A percentile compares a stretch with the other conserved stretches of the same genome.
phyloP scores from a whole-genome alignment of 1,140 invertebrate genomes.

The Magallana gigas region DNA sequence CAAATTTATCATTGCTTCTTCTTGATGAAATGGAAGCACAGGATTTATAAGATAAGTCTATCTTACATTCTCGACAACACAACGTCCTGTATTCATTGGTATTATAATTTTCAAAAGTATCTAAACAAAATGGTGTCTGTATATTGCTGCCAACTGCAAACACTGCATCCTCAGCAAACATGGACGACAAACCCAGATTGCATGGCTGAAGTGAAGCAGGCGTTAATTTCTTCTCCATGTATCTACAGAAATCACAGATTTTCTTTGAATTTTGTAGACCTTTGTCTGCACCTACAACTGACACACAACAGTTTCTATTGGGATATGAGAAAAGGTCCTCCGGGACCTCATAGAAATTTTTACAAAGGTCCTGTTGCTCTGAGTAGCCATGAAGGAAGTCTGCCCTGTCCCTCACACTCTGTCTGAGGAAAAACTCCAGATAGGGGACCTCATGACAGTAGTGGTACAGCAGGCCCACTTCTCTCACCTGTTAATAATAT shows the following conservation, averaged over 20 bases:
- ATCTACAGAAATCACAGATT: slow-evolving; percentile 63
- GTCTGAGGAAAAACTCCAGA: slow-evolving; percentile 4
- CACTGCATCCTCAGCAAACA: slow-evolving; percentile 36
- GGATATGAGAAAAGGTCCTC: background rate
- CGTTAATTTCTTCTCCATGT: slow-evolving; percentile 21
- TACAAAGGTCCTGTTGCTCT: slow-evolving; percentile 1
- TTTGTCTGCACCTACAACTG: slow-evolving; percentile 34
- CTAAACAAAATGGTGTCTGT: slow-evolving; percentile 56
- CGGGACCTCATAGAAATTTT: slow-evolving; percentile 4
- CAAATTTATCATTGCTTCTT: slow-evolving; percentile 51
- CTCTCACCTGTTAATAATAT: slow-evolving; percentile 73
- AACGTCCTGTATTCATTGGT: slow-evolving; percentile 60
- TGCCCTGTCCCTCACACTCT: slow-evolving; percentile 32
- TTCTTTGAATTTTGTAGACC: slow-evolving; percentile 10
- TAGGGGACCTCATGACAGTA: slow-evolving; percentile 64
- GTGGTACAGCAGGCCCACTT: slow-evolving; percentile 76
- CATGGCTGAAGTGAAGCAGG: background rate
- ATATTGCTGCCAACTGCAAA: slow-evolving; percentile 28
- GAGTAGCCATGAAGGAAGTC: background rate
- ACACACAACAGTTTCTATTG: slow-evolving; percentile 61
- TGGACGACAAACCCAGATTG: slow-evolving; percentile 38
- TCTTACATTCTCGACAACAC: slow-evolving; percentile 61
- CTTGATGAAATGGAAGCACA: slow-evolving; percentile 40
- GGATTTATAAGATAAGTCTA: slow-evolving; percentile 42
- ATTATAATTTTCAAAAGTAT: slow-evolving; percentile 64